phyloP scores from a whole-genome alignment of 2,888 invertebrate species.

The Oscheius onirici region DNA sequence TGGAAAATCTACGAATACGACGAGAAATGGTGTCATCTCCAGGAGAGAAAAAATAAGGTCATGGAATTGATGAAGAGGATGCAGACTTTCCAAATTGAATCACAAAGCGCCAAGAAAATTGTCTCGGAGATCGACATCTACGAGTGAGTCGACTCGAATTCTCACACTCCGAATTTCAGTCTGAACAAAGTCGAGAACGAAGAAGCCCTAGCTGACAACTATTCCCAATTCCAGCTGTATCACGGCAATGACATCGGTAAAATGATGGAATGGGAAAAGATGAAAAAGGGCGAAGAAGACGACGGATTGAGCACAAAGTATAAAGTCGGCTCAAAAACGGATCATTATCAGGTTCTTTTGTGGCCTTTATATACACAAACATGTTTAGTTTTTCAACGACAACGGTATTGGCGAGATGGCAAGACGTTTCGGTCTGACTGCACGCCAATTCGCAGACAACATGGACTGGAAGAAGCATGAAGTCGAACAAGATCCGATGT shows the following conservation, averaged over 20 bases:
- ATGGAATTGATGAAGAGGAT: slow-evolving; percentile 86
- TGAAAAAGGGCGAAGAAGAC: background rate
- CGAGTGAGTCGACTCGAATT: slow-evolving; percentile 40
- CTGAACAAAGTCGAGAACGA: slow-evolving; percentile 83
- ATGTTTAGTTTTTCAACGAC: slow-evolving; percentile 56
- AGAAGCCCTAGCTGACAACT: slow-evolving; percentile 91
- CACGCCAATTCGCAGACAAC: slow-evolving; percentile 95
- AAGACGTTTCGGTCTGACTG: slow-evolving; percentile 88
- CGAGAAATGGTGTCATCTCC: slow-evolving; percentile 79
- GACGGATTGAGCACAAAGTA: slow-evolving; percentile 30
- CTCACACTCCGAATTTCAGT: slow-evolving; percentile 63
- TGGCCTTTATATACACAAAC: background rate
- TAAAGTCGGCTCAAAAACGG: slow-evolving; percentile 52
- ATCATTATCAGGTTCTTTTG: slow-evolving; percentile 49
- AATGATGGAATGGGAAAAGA: slow-evolving; percentile 69
- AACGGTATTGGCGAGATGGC: slow-evolving; percentile 62
- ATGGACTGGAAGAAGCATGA: slow-evolving; percentile 74
- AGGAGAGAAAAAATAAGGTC: slow-evolving; percentile 42
- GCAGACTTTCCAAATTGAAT: slow-evolving; percentile 85
- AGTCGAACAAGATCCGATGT: slow-evolving; percentile 43
- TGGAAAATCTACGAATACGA: slow-evolving; percentile 98
- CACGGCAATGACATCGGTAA: slow-evolving; percentile 80
- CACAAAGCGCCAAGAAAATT: slow-evolving; percentile 38
- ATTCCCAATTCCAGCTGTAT: slow-evolving; percentile 85
- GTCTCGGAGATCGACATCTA: slow-evolving; percentile 48